Evolutionary conservation across 37 sponge, comb jelly and placozoan genomes (phyloP), one percentile per base, ranked within the genome.

Genomic region (Haliclona indistincta): DNA sequence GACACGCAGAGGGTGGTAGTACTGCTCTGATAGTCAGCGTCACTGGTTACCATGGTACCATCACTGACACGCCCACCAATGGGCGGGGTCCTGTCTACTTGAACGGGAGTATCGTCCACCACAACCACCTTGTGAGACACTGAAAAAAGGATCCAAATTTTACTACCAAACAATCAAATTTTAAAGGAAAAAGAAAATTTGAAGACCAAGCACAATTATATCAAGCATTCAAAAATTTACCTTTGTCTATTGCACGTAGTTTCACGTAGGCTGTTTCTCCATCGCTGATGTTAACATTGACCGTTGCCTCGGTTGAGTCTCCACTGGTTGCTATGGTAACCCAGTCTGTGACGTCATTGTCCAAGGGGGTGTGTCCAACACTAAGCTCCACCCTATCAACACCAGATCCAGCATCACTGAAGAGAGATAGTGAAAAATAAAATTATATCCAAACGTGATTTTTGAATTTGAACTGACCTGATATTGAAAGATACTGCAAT

Each of bases 31-130:
- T 64, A 90, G 47, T 86, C 70, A 0, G 39, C 34, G 52, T 94
- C 95, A 19, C n/a, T 20, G 2, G 39, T 17, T 10, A 35, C 43
- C 1, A 20, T 54, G 4, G 68, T 41, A 7, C 84, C 91, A 26
- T 52, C 77, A 64, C 87, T 81, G 17, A 63, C 33, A 3, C 86
- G 77, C 2, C 91, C 91, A 63, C 56, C 78, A n/a, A 76, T 15
- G 3, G 91, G 91, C 22, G 85, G 85, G 17, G 88, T 77, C 17
- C 87, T 74, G 65, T 95, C 95, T 20, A 90, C 83, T 11, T 54
- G 53, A 6, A 94, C 56, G 5, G 76, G 47, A 17, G 19, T 22
- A 11, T 71, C 72, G 15, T 55, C 67, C 4, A 71, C 70, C 10
- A 71, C 67, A 51, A 84, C 61, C 17, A 76, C 67, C 15, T 28